Conservation (phyloP, 2,113 vertebrate genomes). For the Lamprotornis superbus region DNA sequence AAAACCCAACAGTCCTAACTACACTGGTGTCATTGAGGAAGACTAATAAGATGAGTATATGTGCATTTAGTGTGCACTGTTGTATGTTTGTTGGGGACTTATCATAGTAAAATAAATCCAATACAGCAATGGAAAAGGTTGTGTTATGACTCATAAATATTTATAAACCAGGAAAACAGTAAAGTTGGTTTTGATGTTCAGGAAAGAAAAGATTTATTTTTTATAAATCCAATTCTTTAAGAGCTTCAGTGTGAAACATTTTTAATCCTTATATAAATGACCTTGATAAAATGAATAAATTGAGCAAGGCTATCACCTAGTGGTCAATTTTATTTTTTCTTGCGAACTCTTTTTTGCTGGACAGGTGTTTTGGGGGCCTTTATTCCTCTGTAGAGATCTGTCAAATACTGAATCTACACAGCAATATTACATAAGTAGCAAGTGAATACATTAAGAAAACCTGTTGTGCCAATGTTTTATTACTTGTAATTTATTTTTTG, state of each 20-base stretch:
- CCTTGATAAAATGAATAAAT: conserved; percentile 61
- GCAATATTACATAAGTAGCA: not conserved
- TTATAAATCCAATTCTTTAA: conserved; percentile 20
- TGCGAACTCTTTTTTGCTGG: not conserved
- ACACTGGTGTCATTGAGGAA: not conserved
- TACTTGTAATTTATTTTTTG: not conserved
- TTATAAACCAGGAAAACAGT: not conserved
- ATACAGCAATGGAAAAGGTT: not conserved
- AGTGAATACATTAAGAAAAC: not conserved
- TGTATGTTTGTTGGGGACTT: not conserved
- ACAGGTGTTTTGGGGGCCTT: not conserved
- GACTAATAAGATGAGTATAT: not conserved
- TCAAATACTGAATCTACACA: not conserved
- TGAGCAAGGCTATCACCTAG: conserved; percentile 70
- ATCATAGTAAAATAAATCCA: conserved; percentile 9
- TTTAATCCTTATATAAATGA: conserved; percentile 72
- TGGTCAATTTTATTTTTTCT: conserved; percentile 23
- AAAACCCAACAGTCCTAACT: not conserved
- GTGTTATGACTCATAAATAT: conserved; percentile 7
- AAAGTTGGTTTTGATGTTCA: not conserved
- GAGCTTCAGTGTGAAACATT: not conserved
- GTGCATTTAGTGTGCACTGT: not conserved
- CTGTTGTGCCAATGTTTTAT: not conserved
- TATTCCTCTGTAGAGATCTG: not conserved
- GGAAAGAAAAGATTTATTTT: not conserved